Base-by-base conservation (phyloP, 2,113 vertebrate species). In the Onychostoma macrolepis region DNA sequence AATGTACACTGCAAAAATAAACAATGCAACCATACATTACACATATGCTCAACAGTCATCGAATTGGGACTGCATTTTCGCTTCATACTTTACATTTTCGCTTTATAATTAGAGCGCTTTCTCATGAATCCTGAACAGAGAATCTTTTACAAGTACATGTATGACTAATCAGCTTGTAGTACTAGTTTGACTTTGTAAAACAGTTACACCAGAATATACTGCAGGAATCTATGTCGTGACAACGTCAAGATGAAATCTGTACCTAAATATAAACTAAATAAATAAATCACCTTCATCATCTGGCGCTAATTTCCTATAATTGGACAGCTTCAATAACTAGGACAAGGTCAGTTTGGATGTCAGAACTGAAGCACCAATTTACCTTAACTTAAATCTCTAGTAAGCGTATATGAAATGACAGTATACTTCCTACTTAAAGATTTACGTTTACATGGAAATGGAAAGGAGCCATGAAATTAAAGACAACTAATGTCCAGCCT, bases 131-230 rank as follows among this genome's bases (percentile, higher is more conserved):
- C 19, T 24, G 12, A 80, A 80, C 28, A 33, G 3, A 69, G 50
- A 33, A n/a, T n/a, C 11, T 38, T 24, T 56, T 33, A 36, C 21
- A 74, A 74, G 17, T 19, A 21, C 13, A 10, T 78, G 24, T 50
- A 50, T 8, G 28, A 53, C 28, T 48, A 28, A 76, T n/a, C 74
- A 2, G 43, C 43, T 15, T 80, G 30, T 63, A 61, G 56, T 43
- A 63, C 21, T 38, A 30, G 77, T 41, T 30, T 79, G 76, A 61
- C 56, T 56, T 58, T 24, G 56, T 38, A 28, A 82, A 65, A 41
- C 56, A 81, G 56, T 58, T n/a, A 45, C 81, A 71, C 41, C 43
- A 71, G 56, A 81, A 81, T 83, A 71, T 45, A 71, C 9, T 6
- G 38, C 26, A 30, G 15, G 17, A 69, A 50, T 69, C 26, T 69